Conservation (phyloP, 2,113 vertebrate species). For the Nematolebias whitei region DNA sequence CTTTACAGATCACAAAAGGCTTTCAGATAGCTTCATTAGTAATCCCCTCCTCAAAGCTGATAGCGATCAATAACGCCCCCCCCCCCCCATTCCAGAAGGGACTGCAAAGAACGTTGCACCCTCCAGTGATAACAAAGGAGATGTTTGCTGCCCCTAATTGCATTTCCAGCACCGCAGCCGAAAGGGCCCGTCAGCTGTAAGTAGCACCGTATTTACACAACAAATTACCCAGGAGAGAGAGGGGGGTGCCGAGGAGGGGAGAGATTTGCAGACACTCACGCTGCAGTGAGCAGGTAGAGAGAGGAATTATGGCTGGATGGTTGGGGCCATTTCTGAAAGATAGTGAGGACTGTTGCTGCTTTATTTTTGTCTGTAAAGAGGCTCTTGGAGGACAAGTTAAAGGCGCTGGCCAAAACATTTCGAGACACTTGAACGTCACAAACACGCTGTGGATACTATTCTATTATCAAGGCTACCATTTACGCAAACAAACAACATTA, state of each 20-base stretch:
- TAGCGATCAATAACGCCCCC: slow-evolving; percentile 74
- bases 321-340: slow-evolving; percentile 45
- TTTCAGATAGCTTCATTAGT: slow-evolving; percentile 79
- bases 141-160: slow-evolving; percentile 83
- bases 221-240: slow-evolving; percentile 74
- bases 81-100: slow-evolving; percentile 46
- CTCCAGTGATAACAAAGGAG: slow-evolving; percentile 79
- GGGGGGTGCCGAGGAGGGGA: slow-evolving; percentile 25
- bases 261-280: slow-evolving; percentile 36
- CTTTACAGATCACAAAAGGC: slow-evolving; percentile 64
- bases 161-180: slow-evolving; percentile 75
- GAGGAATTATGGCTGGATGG: slow-evolving; percentile 51
- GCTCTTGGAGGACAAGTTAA: slow-evolving; percentile 21
- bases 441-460: background rate
- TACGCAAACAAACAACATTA: background rate
- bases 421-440: slow-evolving; percentile 1
- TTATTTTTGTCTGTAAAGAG: slow-evolving; percentile 35
- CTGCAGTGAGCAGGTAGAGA: slow-evolving; percentile 53
- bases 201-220: slow-evolving; percentile 79
- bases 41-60: slow-evolving; percentile 76
- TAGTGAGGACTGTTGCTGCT: slow-evolving; percentile 15
- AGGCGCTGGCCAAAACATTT: slow-evolving; percentile 22
- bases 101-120: slow-evolving; percentile 68
- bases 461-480: background rate
- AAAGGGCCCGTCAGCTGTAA: slow-evolving; percentile 74